Evolutionary conservation across 2,797 vertebrate species (phyloP).

Genomic region (Sebastolobus altivelis): DNA sequence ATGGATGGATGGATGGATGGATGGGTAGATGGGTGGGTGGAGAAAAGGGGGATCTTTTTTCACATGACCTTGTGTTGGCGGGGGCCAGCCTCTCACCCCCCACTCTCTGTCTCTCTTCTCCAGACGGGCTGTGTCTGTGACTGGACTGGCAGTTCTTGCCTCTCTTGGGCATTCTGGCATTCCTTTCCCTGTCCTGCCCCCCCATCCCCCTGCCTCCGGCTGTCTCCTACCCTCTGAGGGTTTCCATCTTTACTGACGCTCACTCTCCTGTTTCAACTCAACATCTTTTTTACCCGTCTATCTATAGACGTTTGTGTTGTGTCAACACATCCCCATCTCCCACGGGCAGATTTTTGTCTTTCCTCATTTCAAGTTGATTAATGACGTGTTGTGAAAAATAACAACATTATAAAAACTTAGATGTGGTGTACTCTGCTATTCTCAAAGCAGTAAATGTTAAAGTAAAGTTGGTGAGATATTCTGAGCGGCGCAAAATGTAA

Average conservation of each 20-base stretch:
- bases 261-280: constrained; percentile 50
- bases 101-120: constrained; percentile 75
- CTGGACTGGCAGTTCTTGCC: constrained; percentile 87
- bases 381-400: not conserved
- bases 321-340: constrained; percentile 29
- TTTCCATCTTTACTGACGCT: constrained; percentile 67
- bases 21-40: constrained; percentile 62
- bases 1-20: constrained; percentile 46
- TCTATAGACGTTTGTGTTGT: constrained; percentile 33
- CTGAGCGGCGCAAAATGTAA: not conserved
- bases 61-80: constrained; percentile 90
- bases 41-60: constrained; percentile 85
- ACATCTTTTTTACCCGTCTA: constrained; percentile 44
- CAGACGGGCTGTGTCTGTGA: constrained; percentile 87
- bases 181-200: constrained; percentile 74
- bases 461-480: not conserved
- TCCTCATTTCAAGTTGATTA: not conserved
- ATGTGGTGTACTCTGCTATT: not conserved
- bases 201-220: constrained; percentile 72
- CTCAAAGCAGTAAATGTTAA: not conserved
- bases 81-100: constrained; percentile 82
- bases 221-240: constrained; percentile 77
- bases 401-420: not conserved
- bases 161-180: constrained; percentile 95
- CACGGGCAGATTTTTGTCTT: not conserved